Base-by-base conservation (phyloP, 2,797 vertebrate genomes). In the Peromyscus eremicus region DNA sequence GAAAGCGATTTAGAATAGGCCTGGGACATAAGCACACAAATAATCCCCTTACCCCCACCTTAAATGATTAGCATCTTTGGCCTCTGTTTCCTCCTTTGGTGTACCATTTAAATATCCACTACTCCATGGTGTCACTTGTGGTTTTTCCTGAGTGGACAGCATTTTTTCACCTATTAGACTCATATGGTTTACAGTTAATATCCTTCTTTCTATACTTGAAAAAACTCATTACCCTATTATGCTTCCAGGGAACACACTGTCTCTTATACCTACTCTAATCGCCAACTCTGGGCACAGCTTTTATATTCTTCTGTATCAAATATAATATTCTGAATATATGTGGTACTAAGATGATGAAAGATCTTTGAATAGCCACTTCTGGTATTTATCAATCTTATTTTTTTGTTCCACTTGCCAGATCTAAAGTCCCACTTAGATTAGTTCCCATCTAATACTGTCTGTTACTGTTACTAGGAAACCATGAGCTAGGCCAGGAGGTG, bases 321-420 rank as follows among this genome's bases (percentile, higher is more conserved):
- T 43, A 46, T 66, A 71, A 40, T 89, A 64, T 64, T 88, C 71
- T 87, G n/a, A 79, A 40, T 27, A 2, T 14, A 34, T 19, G 34
- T 79, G 55, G 81, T 40, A 66, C 64, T 60, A 57, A 27, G 6
- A 0, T 32, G 68, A 82, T 25, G 55, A 75, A 89, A 92, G 64
- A 62, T 57, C 68, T 68, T 5, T 70, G 62, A 40, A 64, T 55
- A 81, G 4, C 52, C 77, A 70, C 7, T 68, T 57, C 87, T 96
- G 29, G 55, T 80, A 76, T 8, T 64, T 68, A 57, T 16, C 57
- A 64, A 77, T 81, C 62, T 92, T 70, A 57, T 4, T 81, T 60
- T 75, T 85, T 95, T 71, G 71, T 52, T 85, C 32, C 21, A 89
- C 82, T 96, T 76, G n/a, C 25, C 64, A 94, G 60, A 89, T 66